phyloP scores from a whole-genome alignment of 2,888 invertebrate species.

The Mimumesa dahlbomi region DNA sequence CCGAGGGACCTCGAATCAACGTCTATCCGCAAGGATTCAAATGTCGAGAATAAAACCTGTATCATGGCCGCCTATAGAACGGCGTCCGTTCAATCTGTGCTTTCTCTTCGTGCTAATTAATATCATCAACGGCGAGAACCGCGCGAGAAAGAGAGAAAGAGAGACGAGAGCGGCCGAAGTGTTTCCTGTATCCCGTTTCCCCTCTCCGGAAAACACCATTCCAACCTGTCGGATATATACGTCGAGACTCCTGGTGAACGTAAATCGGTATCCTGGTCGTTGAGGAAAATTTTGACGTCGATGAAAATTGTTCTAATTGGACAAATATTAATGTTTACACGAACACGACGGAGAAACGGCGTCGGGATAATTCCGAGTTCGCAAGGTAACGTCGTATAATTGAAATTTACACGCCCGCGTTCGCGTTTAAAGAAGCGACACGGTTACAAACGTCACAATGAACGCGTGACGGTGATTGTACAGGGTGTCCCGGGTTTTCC shows the following conservation, averaged over 20 bases:
- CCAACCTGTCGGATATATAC: neutral
- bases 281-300: too few relatives aligned
- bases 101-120: slow-evolving; percentile 44
- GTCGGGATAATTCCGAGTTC: too few relatives aligned
- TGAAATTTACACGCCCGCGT: too few relatives aligned
- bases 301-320: neutral
- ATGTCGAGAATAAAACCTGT: slow-evolving; percentile 10
- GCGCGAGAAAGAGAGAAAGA: too few relatives aligned
- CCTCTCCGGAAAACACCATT: neutral
- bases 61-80: slow-evolving; percentile 3
- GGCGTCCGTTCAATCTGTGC: neutral
- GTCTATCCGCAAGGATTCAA: slow-evolving; percentile 11
- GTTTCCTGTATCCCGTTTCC: neutral
- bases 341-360: neutral
- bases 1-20: slow-evolving; percentile 24
- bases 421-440: too few relatives aligned
- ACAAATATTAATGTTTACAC: neutral
- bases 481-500: too few relatives aligned
- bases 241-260: neutral
- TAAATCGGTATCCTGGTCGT: too few relatives aligned
- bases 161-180: slow-evolving; percentile 5
- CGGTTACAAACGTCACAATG: too few relatives aligned
- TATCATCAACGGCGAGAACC: slow-evolving; percentile 18
- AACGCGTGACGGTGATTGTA: too few relatives aligned
- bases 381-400: too few relatives aligned